phyloP scores from a whole-genome alignment of 1,140 invertebrate species.

The Gerris buenoi region DNA sequence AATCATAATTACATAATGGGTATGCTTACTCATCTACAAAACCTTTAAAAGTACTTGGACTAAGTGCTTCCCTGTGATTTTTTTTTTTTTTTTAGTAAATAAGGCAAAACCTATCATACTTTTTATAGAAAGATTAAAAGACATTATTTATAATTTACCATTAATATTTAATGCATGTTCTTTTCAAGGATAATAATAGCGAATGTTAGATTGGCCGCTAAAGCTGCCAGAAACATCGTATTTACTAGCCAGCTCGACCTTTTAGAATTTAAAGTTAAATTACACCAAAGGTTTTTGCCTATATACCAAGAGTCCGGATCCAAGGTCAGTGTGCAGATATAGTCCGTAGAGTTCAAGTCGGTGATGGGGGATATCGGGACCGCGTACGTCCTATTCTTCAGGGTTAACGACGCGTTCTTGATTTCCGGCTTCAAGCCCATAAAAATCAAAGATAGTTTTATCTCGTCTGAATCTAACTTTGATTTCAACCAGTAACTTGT shows the following conservation, averaged over 20 bases:
- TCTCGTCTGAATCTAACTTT: neutral
- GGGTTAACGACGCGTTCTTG: neutral
- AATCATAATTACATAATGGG: too few species aligned
- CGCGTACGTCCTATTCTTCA: neutral
- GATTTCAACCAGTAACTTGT: neutral
- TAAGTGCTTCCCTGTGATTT: too few species aligned
- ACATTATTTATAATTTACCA: too few species aligned
- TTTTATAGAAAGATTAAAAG: too few species aligned
- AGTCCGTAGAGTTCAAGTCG: neutral
- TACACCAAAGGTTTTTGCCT: neutral
- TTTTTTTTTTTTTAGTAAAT: too few species aligned
- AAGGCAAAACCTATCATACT: too few species aligned
- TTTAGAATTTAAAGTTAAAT: neutral
- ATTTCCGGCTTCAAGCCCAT: neutral
- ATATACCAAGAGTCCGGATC: neutral
- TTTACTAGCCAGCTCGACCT: neutral
- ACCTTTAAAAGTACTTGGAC: too few species aligned
- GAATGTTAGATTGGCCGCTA: neutral
- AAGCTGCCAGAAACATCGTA: neutral
- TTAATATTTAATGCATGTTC: slow-evolving; percentile 5
- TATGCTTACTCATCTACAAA: too few species aligned
- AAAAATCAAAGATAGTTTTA: neutral
- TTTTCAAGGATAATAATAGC: neutral
- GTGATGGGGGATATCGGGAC: neutral
- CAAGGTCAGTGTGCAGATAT: neutral